Conservation (phyloP, 2,888 invertebrate genomes). For the Thelaira solivaga region DNA sequence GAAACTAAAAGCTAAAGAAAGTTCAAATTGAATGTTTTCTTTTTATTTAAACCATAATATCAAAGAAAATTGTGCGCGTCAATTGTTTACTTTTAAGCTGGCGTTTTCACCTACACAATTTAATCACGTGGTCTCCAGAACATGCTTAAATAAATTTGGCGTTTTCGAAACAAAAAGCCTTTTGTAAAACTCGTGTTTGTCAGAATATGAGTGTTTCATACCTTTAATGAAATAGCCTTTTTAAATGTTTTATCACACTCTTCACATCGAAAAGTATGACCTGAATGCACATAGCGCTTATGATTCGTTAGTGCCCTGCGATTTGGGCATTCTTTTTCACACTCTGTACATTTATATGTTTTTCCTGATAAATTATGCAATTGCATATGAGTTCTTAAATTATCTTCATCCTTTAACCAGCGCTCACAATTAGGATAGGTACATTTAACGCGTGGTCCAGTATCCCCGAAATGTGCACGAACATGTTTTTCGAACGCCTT, state of each 20-base stretch:
- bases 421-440: constrained; percentile 73
- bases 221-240: constrained; percentile 74
- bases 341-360: constrained; percentile 68
- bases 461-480: constrained; percentile 71
- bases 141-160: too few species aligned
- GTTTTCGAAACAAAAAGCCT: too few species aligned
- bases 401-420: constrained; percentile 75
- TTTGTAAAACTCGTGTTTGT: too few species aligned
- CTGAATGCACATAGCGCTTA: constrained; percentile 73
- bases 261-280: constrained; percentile 70
- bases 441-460: constrained; percentile 74
- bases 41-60: too few species aligned
- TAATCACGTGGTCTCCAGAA: too few species aligned
- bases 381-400: constrained; percentile 72
- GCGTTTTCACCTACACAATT: too few species aligned
- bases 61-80: too few species aligned
- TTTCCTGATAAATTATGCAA: constrained; percentile 69
- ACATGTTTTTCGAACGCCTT: constrained; percentile 74
- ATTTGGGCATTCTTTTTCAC: constrained; percentile 74
- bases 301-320: constrained; percentile 75
- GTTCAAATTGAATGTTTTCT: too few species aligned
- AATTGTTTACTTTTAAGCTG: too few species aligned
- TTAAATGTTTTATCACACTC: constrained; percentile 76
- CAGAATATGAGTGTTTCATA: constrained; percentile 42
- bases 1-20: neutral